phyloP scores from a whole-genome alignment of 1,140 invertebrate genomes.

The Philaenus spumarius region DNA sequence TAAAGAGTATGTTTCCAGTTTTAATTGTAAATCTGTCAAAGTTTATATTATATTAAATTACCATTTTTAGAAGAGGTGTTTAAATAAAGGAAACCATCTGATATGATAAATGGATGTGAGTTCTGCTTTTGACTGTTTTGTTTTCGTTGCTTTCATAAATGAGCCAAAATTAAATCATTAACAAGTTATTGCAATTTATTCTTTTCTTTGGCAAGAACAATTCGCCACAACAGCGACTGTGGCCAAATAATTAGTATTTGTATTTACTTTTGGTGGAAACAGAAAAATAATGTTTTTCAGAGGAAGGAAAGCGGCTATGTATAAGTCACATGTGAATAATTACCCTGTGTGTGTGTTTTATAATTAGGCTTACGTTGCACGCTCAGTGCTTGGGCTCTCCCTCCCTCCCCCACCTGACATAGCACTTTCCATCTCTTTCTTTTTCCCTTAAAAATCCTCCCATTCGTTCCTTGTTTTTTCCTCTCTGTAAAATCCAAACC shows the following conservation, averaged over 20 bases:
- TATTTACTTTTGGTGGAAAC: constrained; percentile 14
- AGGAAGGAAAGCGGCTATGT: constrained; percentile 15
- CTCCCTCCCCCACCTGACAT: constrained; percentile 1
- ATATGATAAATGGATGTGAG: too few relatives aligned
- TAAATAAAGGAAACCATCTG: too few relatives aligned
- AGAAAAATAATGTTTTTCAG: constrained; percentile 12
- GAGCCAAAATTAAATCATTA: too few relatives aligned
- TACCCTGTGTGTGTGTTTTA: constrained; percentile 19
- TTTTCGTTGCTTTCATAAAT: too few relatives aligned
- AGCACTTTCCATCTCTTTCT: constrained; percentile 10
- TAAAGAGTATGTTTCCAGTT: too few relatives aligned
- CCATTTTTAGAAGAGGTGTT: too few relatives aligned
- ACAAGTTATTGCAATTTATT: too few relatives aligned
- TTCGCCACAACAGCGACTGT: background rate
- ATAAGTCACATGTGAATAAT: constrained; percentile 22
- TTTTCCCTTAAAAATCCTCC: constrained; percentile 1
- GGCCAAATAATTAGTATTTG: constrained; percentile 12
- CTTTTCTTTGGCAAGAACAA: too few relatives aligned
- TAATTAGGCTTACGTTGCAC: constrained; percentile 20
- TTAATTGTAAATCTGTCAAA: too few relatives aligned
- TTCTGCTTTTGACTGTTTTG: too few relatives aligned
- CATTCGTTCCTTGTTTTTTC: constrained; percentile 4
- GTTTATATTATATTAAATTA: too few relatives aligned
- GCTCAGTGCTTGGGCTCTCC: constrained; percentile 1
- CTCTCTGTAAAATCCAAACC: constrained; percentile 1